Conservation (phyloP, 2,113 vertebrate genomes). For the Amia ocellicauda region DNA sequence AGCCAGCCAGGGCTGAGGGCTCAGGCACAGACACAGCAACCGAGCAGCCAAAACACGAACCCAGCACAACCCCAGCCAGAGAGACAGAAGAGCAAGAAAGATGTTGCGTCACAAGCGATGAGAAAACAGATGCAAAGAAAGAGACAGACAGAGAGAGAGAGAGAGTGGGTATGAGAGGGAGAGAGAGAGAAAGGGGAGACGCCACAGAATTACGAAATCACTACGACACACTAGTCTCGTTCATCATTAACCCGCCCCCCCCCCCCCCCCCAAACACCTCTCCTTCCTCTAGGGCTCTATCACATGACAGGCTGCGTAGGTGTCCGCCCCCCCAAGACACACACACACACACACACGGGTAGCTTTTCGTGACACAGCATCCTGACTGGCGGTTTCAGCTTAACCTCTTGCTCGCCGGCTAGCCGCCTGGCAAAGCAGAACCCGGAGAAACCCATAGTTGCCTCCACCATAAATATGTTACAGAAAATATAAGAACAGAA, state of each 20-base stretch:
- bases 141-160: background rate
- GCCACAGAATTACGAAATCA: constrained; percentile 9
- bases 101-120: too few relatives aligned
- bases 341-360: background rate
- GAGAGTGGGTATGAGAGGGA: background rate
- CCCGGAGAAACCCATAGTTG: too few relatives aligned
- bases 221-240: background rate
- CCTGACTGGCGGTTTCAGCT: background rate
- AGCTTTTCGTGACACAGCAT: constrained; percentile 20
- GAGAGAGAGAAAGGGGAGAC: background rate
- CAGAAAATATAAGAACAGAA: background rate
- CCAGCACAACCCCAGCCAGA: too few relatives aligned
- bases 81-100: too few relatives aligned
- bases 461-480: too few relatives aligned
- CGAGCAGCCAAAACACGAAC: too few relatives aligned
- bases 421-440: too few relatives aligned
- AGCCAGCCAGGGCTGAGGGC: too few relatives aligned
- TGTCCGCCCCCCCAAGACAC: constrained; percentile 8
- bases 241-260: background rate
- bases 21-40: too few relatives aligned
- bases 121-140: background rate
- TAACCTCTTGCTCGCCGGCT: constrained; percentile 17
- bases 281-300: constrained; percentile 7
- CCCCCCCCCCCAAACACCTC: background rate
- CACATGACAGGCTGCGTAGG: constrained; percentile 24